Base-by-base conservation (phyloP, 2,113 vertebrate species). In the Trematomus loennbergii region DNA sequence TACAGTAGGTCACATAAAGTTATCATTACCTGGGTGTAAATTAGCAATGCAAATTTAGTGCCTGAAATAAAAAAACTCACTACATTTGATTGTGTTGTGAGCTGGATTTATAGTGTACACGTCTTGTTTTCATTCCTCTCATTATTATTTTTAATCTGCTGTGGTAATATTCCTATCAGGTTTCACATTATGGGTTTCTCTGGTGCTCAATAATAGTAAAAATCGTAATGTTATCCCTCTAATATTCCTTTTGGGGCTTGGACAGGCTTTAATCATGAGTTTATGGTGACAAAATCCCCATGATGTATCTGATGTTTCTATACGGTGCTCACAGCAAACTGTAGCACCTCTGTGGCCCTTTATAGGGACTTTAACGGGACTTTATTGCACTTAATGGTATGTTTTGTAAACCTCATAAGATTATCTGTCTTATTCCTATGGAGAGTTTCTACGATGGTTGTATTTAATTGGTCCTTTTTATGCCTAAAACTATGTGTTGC, bases 131-230 rank as follows among this genome's bases (percentile, higher is more conserved):
- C 63, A 33, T 13, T 53, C 46, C 20, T 69, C 54, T 80, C 68
- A 69, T 83, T 77, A 83, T 79, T 66, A 81, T 79, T 75, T 75
- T 83, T 85, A 81, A 90, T 87, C 76, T 86, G 61, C 80, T 49
- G 4, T 60, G 50, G 67, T 88, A 74, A 86, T 88, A 81, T 85
- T 67, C 72, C 54, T 17, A 78, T 79, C 78, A 50, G 70, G 63
- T 83, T 84, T 83, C 63, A 78, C n/a, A 22, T 81, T 81, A 75
- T 79, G 67, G 78, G 62, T 55, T 54, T 40, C 84, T 68, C 68
- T 57, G 63, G 72, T 87, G 85, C 75, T 85, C 85, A 65, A 55
- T 75, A 78, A 72, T 75, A 83, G 81, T 82, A 87, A 82, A 80
- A 80, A 79, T 72, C 65, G 74, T 85, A 87, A 89, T 85, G 72